Evolutionary conservation across 1,140 invertebrate genomes (phyloP), one percentile per base, ranked within the genome.

Genomic region (Tribolium madens): DNA sequence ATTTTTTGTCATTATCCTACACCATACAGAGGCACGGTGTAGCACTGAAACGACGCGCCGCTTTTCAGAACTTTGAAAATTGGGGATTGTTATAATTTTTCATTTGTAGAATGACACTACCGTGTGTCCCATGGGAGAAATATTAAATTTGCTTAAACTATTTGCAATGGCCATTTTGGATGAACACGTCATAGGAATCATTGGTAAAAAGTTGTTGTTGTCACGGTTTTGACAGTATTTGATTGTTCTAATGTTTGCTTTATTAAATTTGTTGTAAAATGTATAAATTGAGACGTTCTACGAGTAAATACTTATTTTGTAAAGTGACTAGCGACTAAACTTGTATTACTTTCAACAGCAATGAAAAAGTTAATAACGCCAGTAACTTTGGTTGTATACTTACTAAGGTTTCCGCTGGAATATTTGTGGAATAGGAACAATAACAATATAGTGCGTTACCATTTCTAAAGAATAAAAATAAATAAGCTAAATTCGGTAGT

Each of bases 111-210:
- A 21, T 1, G 18, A 21, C 18, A 3, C 1, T 21, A 21, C 1
- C 3, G 18, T n/a, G n/a, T n/a, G n/a, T n/a, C n/a, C n/a, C n/a
- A 21, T 21, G 1, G 18, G 26, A n/a, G 17, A 4, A 17, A 17
- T 57, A 57, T 18, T 57, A 36, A 7, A 36, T n/a, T 42, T 42
- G 36, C 36, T 70, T 47, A 75, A 33, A 36, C 53, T 78, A 78
- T 69, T 33, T 31, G 36, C 50, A 79, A 74, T 79, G 75, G 78
- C 78, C 71, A 76, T 75, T 75, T 26, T 18, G 18, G 12, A 60
- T 76, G 75, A 76, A 79, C 78, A 79, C 75, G 76, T 78, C 7
- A 13, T 79, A 79, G 78, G 78, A 79, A 79, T 79, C 78, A 79
- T 79, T 79, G 78, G 78, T 79, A 79, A 64, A 31, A 76, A 14